Base-by-base conservation (phyloP, 2,113 vertebrate genomes). In the Actenoides lindsayi region DNA sequence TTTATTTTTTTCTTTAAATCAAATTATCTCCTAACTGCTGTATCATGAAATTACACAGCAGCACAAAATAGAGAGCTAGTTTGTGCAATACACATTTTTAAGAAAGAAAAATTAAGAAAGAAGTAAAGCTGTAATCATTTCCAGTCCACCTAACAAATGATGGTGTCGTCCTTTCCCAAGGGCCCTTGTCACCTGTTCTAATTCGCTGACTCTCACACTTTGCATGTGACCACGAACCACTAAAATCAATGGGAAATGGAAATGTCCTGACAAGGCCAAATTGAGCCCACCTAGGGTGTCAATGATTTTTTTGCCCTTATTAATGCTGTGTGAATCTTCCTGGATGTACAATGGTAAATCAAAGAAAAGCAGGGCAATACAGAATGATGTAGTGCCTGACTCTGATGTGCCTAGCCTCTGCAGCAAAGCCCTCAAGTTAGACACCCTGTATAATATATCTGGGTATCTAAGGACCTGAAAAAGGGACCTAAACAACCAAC, bases 241-340 rank as follows among this genome's bases (percentile, higher is more conserved):
- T 54, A 30, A 92, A 92, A 96, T 96, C 89, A 79, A 76, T 94
- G 62, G 89, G 57, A 76, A 96, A 93, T 93, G 89, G 92, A 94
- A 95, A 91, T 62, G 70, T 79, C 80, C 81, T 87, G 65, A 93
- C 80, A 92, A 84, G 75, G 73, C 89, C 77, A 93, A 76, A 92
- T 53, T 37, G 91, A 89, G 83, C 83, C 69, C 77, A 79, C 83
- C 92, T 82, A 62, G n/a, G 25, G 71, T 93, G 90, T 75, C 94
- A 69, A 75, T 84, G 50, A 71, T 87, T 93, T 75, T 63, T 68
- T 89, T 3, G 0, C 48, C 44, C 57, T 76, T 81, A 82, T 89
- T 89, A 87, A 84, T 51, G 54, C 16, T 35, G 8, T 44, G 80
- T 69, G 89, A 91, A 62, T 65, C 73, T 87, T 90, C 31, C 56